These are phyloP conservation scores for Amblyopsis hoosieri DNA, from an alignment of 2,797 vertebrate species.

Conservation along the genomic window DNA sequence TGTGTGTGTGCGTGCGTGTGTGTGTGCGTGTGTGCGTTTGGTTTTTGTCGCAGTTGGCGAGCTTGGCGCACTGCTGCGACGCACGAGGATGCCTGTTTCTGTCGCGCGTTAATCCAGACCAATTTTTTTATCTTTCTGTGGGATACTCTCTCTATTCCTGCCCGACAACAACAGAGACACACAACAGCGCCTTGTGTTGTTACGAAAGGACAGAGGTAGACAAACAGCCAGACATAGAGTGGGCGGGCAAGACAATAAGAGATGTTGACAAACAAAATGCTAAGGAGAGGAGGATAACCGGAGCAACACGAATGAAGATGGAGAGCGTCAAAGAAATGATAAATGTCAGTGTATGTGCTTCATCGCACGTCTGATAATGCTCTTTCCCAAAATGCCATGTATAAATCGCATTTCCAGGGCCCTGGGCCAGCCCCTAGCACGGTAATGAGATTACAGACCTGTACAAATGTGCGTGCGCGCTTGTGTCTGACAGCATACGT, in stretches of 20 bases:
- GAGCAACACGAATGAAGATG: conserved; percentile 14
- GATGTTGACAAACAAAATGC: conserved; percentile 1
- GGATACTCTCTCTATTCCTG: neutral
- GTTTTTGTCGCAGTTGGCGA: too few relatives aligned
- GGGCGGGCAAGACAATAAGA: conserved; percentile 4
- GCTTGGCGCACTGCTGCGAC: neutral
- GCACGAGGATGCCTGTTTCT: conserved; percentile 20
- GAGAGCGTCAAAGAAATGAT: conserved; percentile 62
- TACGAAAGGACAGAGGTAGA: neutral
- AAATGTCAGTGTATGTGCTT: conserved; percentile 70
- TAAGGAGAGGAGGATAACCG: conserved; percentile 2
- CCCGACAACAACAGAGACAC: neutral
- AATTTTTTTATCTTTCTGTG: neutral
- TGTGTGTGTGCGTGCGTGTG: neutral
- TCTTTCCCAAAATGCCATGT: conserved; percentile 68
- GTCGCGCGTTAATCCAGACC: conserved; percentile 7
- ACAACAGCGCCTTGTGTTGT: too few relatives aligned
- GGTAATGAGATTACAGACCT: conserved; percentile 81
- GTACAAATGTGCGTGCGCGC: conserved; percentile 42
- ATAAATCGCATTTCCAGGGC: conserved; percentile 66
- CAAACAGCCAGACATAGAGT: neutral
- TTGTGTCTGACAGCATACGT: conserved; percentile 34
- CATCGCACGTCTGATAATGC: conserved; percentile 55
- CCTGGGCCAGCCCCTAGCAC: conserved; percentile 59
- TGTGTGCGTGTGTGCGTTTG: neutral